Percentiles rank a stretch among this genome's conserved stretches.
phyloP scores from a whole-genome alignment of 1,140 invertebrate genomes.

The Neomicropteryx cornuta region DNA sequence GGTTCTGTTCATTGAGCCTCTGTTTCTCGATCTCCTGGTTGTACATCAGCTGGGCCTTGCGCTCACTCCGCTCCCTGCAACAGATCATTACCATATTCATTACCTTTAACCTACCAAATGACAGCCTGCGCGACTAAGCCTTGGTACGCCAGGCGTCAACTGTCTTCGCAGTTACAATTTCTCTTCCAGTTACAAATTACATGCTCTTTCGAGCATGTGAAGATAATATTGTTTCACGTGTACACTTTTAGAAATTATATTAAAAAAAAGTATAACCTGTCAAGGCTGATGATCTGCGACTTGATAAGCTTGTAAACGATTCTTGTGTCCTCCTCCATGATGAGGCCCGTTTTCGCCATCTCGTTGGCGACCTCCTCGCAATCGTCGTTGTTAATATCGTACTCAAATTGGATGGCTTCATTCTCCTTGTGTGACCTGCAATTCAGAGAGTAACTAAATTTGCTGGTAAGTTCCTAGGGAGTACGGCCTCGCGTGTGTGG shows the following conservation, averaged over 20 bases:
- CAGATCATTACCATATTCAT: no score
- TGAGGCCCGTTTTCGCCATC: slow-evolving; percentile 86
- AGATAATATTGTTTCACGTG: no score
- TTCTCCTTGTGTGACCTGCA: slow-evolving; percentile 82
- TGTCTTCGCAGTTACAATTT: no score
- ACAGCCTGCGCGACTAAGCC: no score
- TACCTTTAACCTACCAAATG: no score
- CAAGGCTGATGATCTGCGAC: slow-evolving; percentile 57
- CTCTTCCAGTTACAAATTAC: no score
- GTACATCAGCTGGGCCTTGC: slow-evolving; percentile 45
- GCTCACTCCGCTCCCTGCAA: slow-evolving; percentile 41
- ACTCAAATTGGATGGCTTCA: slow-evolving; percentile 98
- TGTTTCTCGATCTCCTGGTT: slow-evolving; percentile 43
- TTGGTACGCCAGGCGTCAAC: no score
- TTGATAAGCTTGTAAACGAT: slow-evolving; percentile 81
- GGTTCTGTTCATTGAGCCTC: slow-evolving; percentile 43
- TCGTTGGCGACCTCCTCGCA: slow-evolving; percentile 92
- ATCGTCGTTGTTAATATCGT: slow-evolving; percentile 86
- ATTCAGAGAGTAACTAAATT: slow-evolving; percentile 10
- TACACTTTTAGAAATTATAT: no score
- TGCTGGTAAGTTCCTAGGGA: no score
- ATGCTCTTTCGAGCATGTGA: no score
- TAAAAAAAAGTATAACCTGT: slow-evolving; percentile 22
- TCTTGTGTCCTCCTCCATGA: slow-evolving; percentile 83
- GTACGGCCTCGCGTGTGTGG: no score